A percentile compares a stretch with the other conserved stretches of the same genome.
Conservation (phyloP, 2,797 vertebrate genomes). For the Clarias pachynema region DNA sequence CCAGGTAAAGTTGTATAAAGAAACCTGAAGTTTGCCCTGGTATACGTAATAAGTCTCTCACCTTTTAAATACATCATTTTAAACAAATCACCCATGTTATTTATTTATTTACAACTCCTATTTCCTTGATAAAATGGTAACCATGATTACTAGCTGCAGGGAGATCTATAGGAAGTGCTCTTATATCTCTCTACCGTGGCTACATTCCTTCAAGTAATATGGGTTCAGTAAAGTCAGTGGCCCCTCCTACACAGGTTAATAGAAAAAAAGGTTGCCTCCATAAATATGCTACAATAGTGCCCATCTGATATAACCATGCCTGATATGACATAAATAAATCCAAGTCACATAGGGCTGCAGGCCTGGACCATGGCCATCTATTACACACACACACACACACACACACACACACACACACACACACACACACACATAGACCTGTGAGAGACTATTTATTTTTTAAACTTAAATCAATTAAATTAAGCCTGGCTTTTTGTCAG, state of each 20-base stretch:
- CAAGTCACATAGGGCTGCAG: constrained; percentile 52
- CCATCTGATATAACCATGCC: constrained; percentile 46
- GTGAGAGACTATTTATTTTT: constrained; percentile 22
- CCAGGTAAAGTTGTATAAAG: neutral
- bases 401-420: constrained; percentile 21
- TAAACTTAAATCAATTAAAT: constrained; percentile 47
- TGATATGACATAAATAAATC: constrained; percentile 66
- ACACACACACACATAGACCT: constrained; percentile 15
- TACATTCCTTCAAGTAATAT: constrained; percentile 32
- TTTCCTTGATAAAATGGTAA: neutral
- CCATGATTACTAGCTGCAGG: constrained; percentile 3
- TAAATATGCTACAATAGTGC: constrained; percentile 60
- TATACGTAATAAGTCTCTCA: neutral
- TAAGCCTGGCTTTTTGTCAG: constrained; percentile 43
- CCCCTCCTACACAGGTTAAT: constrained; percentile 56
- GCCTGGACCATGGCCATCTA: constrained; percentile 47
- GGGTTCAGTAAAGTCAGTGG: constrained; percentile 32
- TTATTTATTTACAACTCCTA: neutral
- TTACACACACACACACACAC: constrained; percentile 18
- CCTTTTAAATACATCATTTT: neutral
- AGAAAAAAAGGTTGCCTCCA: constrained; percentile 53
- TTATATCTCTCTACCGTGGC: constrained; percentile 20
- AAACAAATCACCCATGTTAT: constrained; percentile 1
- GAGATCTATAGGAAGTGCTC: neutral
- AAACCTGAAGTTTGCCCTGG: neutral